Evolutionary conservation across 1,140 invertebrate species (phyloP), one percentile per base, ranked within the genome.

Genomic region (Drosophila takahashii): DNA sequence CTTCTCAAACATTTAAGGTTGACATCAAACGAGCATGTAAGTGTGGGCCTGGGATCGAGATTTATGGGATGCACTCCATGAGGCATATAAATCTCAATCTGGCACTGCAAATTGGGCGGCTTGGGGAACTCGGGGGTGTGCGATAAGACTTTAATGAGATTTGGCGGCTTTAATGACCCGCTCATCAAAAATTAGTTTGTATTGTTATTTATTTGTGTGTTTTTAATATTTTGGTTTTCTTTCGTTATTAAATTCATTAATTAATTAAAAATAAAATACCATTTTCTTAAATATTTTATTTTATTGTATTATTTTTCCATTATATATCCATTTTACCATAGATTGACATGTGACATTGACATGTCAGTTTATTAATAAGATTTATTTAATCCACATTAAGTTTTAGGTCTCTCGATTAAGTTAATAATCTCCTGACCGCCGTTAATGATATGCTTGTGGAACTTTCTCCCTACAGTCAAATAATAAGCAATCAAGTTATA

Each of bases 401-500:
- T 44, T 77, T 59, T 16, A 42, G 50, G 15, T 56, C 56, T 67
- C 48, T 59, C 52, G 11, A 15, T 26, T 58, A 73, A 77, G 13
- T 26, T 58, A 73, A 77, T 73, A 77, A 77, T 81, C 56, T 27
- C 37, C 18, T 56, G 39, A 41, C 29, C 37, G 41, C 36, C 16
- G 41, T 9, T 18, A 36, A 45, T 42, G 22, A 53, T 44, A 47
- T 41, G 34, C 29, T 50, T 54, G 32, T 73, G 22, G n/a, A 41
- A 60, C 22, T 34, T 27, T 45, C 3, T 16, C 37, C 44, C 29
- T 37, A 10, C 8, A 16, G 13, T 37, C 18, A 45, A 77, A 73
- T 74, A 81, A 77, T 81, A 75, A 74, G 66, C 57, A 79, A 87
- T 69, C 58, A 71, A 81, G 81, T 81, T 75, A 79, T 78, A 67